These are phyloP conservation scores for Herpetotheres cachinnans DNA, from an alignment of 2,113 vertebrate genomes.

Conservation along the genomic window DNA sequence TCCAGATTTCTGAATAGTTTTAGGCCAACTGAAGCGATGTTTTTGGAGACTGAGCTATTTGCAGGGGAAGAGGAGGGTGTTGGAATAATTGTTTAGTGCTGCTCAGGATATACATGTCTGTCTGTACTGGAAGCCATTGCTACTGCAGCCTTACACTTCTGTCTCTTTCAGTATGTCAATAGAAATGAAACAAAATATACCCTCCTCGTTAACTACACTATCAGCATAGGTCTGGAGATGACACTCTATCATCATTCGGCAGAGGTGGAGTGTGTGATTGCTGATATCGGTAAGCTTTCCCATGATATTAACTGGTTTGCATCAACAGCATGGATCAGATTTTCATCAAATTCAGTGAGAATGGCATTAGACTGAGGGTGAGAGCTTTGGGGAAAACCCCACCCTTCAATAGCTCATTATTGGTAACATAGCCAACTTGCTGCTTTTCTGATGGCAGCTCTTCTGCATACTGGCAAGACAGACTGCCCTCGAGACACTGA, in stretches of 20 bases:
- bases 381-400: conserved; percentile 33
- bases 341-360: neutral
- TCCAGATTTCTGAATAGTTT: conserved; percentile 30
- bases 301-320: neutral
- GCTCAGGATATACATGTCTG: neutral
- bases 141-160: neutral
- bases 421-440: conserved; percentile 4
- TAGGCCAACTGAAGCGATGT: neutral
- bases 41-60: conserved; percentile 23
- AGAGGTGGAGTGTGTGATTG: conserved; percentile 43
- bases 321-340: neutral
- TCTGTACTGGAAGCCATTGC: neutral
- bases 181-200: conserved; percentile 67
- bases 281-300: conserved; percentile 58
- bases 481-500: conserved; percentile 34
- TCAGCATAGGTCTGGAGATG: conserved; percentile 24
- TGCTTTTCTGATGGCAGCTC: conserved; percentile 52
- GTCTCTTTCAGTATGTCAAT: conserved; percentile 60
- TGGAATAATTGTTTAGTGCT: conserved; percentile 17
- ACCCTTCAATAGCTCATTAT: conserved; percentile 18
- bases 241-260: conserved; percentile 39
- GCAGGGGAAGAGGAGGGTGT: neutral
- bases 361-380: neutral
- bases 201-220: conserved; percentile 55
- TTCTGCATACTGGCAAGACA: conserved; percentile 51